Conservation (phyloP, 1,140 invertebrate genomes). For the Araneus ventricosus region DNA sequence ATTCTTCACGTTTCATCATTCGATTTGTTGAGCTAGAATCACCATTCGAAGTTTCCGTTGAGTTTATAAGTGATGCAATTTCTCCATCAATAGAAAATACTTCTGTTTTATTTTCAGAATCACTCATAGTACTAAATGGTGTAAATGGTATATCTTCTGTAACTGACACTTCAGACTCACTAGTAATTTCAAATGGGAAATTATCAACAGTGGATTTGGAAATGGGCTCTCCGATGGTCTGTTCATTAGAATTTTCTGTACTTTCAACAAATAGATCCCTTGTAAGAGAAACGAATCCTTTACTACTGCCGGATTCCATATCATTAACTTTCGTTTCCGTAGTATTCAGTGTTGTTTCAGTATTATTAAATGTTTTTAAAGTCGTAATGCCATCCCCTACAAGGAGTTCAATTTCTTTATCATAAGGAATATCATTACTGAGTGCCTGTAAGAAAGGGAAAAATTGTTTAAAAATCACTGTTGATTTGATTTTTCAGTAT, state of each 20-base stretch:
- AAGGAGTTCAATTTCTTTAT: background rate
- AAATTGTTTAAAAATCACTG: background rate
- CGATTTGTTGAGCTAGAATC: background rate
- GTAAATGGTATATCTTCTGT: background rate
- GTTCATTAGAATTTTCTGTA: background rate
- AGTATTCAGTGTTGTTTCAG: background rate
- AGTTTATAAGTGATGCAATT: background rate
- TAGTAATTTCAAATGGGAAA: background rate
- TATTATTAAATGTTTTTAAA: background rate
- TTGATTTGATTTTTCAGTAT: too few species aligned
- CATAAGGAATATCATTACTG: background rate
- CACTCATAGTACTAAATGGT: too few species aligned
- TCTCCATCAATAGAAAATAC: background rate
- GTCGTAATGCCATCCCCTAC: background rate
- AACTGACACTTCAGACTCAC: background rate
- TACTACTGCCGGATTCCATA: background rate
- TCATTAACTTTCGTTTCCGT: background rate
- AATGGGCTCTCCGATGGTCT: too few species aligned
- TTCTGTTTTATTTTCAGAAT: background rate
- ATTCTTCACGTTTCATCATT: background rate
- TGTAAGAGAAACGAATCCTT: constrained; percentile 3
- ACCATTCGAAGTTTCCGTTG: background rate
- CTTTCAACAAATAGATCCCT: background rate
- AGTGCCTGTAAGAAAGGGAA: background rate
- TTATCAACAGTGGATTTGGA: background rate